Evolutionary conservation across 2,797 vertebrate species (phyloP), one percentile per base, ranked within the genome.

Genomic region (Sebastes itinus): DNA sequence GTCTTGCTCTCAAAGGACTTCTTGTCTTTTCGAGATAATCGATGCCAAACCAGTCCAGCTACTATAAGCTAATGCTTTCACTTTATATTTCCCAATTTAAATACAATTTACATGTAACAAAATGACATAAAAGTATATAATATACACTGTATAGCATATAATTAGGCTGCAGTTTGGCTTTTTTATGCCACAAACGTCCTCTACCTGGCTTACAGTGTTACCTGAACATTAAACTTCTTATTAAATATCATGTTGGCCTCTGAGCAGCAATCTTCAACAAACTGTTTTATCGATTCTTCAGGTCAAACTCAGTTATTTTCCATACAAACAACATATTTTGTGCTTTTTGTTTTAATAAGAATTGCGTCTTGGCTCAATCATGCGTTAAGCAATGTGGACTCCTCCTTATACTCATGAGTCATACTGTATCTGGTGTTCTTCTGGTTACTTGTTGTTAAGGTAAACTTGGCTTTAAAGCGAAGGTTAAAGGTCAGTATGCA

Each of bases 181-280:
- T 72, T 68, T 30, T 61, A 33, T 16, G 32, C 27, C 52, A 20
- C 20, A 55, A 20, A 54, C 20, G n/a, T 12, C 11, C 16, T n/a
- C 27, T 27, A 58, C 23, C 16, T 32, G 3, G 8, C 23, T 55
- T 9, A 23, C 23, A 25, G 62, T 49, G 49, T 52, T 27, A 38
- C 85, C 79, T 86, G 80, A 74, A 80, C 14, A 85, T 88, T 84
- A 75, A 71, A 77, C 27, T 58, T 76, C 16, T 70, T 77, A 42
- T 42, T 14, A 82, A 61, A 85, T 83, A 75, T 80, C 68, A 72
- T 68, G 71, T 10, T 80, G 56, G 54, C 32, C 35, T 69, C n/a
- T 22, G 54, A 74, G 42, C 61, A 68, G 14, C 20, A 60, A 3
- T 71, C 60, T 30, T 71, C 4, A 67, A 8, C 55, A 55, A 2